Base-by-base conservation (phyloP, 2,888 invertebrate species). In the Heterodera filipjevi region DNA sequence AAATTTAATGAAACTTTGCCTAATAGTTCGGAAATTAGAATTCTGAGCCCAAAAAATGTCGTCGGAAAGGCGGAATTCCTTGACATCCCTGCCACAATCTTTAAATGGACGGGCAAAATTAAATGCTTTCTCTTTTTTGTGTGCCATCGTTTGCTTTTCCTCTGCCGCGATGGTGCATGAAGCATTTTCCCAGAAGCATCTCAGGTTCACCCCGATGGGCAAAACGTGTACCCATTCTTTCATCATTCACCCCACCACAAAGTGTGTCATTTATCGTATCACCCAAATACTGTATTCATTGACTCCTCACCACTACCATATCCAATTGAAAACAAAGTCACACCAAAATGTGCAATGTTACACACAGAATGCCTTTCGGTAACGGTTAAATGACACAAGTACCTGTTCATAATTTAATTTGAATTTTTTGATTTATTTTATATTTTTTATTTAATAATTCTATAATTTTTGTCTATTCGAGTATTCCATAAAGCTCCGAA, bases 161-260 rank as follows among this genome's bases (percentile, higher is more conserved):
- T 59, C 27, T 27, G n/a, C 12, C 8, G 39, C 39, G n/a, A 10
- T 27, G 59, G n/a, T 5, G 5, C 10, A 8, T 27, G 59, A 27
- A 59, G 59, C 59, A 59, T 59, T 59, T 59, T 27, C 27, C 59
- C 59, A 2, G 27, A 59, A 59, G 59, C 59, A 59, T 59, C 59
- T 59, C 59, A 59, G 59, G 59, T 59, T 59, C n/a, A 59, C 59
- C n/a, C n/a, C 27, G 27, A 59, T 27, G 59, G 59, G 59, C 59
- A 59, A 27, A 59, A 59, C 59, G 59, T n/a, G 59, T 59, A 59
- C 6, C 10, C 1, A 59, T n/a, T 19, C 2, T 5, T 49, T 12
- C 2, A n/a, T 22, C 27, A 59, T 59, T 3, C 59, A 10, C 10
- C 3, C 10, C 39, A 39, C 39, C 39, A 39, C 39, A 39, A 39